Conservation (phyloP, 1,140 invertebrate species). For the Hormaphis cornu region DNA sequence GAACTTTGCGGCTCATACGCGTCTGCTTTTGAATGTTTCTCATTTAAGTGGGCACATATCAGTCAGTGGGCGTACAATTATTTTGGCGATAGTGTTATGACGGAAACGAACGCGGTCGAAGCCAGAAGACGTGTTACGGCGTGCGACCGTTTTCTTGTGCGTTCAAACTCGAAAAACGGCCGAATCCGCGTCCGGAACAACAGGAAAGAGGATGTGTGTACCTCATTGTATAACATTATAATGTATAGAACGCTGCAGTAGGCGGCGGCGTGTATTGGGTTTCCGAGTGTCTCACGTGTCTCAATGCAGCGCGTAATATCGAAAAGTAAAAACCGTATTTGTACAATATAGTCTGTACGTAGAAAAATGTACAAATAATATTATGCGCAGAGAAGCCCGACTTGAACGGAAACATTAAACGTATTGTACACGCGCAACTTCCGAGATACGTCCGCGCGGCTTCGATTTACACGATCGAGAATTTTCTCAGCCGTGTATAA, state of each 20-base stretch:
- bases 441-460: not conserved
- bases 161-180: not conserved
- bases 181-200: not conserved
- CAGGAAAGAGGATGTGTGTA: slow-evolving; percentile 31
- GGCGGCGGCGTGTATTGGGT: slow-evolving; percentile 5
- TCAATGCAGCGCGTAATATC: not conserved
- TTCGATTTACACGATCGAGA: not conserved
- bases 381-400: too few species aligned
- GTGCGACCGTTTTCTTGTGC: not conserved
- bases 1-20: too few species aligned
- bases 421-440: too few species aligned
- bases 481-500: not conserved
- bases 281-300: slow-evolving; percentile 13
- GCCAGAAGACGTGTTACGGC: too few species aligned
- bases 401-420: not conserved
- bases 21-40: too few species aligned
- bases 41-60: too few species aligned
- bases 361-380: too few species aligned
- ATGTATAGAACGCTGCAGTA: too few species aligned
- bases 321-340: not conserved
- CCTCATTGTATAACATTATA: too few species aligned
- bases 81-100: too few species aligned
- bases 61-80: too few species aligned
- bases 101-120: too few species aligned
- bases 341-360: not conserved